A percentile compares a stretch with the other conserved stretches of the same genome.
phyloP scores from a whole-genome alignment of 2,797 vertebrate genomes.

The Catharus ustulatus region DNA sequence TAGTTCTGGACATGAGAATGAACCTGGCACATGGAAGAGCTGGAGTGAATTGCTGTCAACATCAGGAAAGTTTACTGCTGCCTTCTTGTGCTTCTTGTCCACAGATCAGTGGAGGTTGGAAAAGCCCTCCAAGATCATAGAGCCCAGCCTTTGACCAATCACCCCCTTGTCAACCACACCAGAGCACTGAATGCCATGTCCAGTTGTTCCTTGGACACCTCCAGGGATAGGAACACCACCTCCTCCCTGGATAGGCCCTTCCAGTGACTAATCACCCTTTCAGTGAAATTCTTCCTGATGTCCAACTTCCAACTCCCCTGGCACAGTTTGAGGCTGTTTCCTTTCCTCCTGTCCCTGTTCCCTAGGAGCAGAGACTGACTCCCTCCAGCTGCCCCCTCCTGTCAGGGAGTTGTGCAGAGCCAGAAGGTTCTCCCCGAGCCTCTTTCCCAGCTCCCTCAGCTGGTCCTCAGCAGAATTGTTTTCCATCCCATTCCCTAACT shows the following conservation, averaged over 20 bases:
- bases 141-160: background rate
- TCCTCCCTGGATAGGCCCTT: background rate
- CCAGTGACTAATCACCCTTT: background rate
- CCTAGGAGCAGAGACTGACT: background rate
- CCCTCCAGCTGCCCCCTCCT: accelerated
- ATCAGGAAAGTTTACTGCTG: background rate
- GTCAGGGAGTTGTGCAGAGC: background rate
- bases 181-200: background rate
- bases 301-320: accelerated
- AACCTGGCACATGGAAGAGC: background rate
- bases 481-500: background rate
- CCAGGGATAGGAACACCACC: background rate
- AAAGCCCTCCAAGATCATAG: background rate
- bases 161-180: background rate
- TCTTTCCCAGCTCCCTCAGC: no score
- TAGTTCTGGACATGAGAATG: background rate
- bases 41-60: background rate
- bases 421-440: background rate
- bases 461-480: background rate
- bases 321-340: accelerated
- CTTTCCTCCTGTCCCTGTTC: background rate
- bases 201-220: background rate
- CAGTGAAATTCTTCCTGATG: background rate
- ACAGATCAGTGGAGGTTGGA: background rate
- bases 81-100: background rate